Evolutionary conservation across 1,140 invertebrate genomes (phyloP).

Genomic region (Carcinoscorpius rotundicauda): DNA sequence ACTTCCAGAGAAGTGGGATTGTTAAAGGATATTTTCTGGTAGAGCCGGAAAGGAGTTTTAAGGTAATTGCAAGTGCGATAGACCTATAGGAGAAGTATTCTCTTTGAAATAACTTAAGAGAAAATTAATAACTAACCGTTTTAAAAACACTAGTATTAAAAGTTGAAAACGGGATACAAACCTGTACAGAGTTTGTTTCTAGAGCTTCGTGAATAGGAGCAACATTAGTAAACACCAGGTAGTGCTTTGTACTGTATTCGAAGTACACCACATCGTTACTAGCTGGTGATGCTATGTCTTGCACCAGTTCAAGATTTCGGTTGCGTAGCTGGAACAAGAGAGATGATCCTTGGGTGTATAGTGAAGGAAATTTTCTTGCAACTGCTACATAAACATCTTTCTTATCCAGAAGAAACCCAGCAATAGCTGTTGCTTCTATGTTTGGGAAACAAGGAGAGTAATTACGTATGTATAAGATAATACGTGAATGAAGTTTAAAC

Average conservation of each 20-base stretch:
- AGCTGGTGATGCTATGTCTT: not conserved
- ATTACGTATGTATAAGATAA: too few relatives aligned
- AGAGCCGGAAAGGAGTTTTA: constrained; percentile 2
- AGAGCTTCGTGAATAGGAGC: constrained; percentile 9
- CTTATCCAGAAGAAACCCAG: too few relatives aligned
- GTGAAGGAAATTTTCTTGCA: too few relatives aligned
- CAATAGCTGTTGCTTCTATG: too few relatives aligned
- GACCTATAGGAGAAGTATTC: not conserved
- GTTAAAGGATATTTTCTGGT: constrained; percentile 14
- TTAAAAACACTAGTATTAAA: too few relatives aligned
- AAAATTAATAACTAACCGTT: too few relatives aligned
- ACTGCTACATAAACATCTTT: too few relatives aligned
- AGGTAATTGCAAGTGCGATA: constrained; percentile 5
- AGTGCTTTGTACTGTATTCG: constrained; percentile 7
- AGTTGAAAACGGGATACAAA: not conserved
- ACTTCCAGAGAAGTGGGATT: constrained; percentile 5
- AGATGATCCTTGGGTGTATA: too few relatives aligned
- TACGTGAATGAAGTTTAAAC: too few relatives aligned
- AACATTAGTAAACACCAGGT: constrained; percentile 5
- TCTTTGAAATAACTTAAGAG: too few relatives aligned
- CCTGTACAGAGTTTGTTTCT: constrained; percentile 11
- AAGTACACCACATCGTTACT: constrained; percentile 8
- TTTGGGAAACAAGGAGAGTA: too few relatives aligned
- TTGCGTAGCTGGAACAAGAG: too few relatives aligned
- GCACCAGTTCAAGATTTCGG: not conserved